Conservation (phyloP, 2,797 vertebrate genomes). For the Avahi laniger region DNA sequence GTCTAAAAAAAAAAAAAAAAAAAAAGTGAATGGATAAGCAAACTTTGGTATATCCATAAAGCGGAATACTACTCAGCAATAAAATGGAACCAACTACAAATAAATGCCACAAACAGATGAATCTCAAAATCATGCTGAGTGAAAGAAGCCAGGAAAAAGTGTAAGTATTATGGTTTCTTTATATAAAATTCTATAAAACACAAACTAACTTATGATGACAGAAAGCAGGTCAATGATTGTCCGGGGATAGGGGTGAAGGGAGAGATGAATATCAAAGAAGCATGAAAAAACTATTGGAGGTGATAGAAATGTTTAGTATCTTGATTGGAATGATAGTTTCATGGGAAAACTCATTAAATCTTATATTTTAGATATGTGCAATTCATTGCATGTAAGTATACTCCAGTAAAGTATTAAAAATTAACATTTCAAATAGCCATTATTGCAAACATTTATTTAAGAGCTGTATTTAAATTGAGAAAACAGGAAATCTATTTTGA, state of each 20-base stretch:
- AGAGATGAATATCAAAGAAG: background rate
- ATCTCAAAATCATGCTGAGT: background rate
- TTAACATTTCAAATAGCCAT: background rate
- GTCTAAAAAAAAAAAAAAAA: too few species aligned
- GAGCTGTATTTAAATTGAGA: background rate
- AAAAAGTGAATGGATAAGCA: background rate
- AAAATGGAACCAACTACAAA: background rate
- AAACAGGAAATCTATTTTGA: background rate
- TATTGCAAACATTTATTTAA: constrained; percentile 1
- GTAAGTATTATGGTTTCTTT: background rate
- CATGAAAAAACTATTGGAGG: background rate
- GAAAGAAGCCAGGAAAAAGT: background rate
- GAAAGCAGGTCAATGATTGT: background rate
- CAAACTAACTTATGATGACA: background rate
- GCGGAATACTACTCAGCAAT: background rate
- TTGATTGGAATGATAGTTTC: background rate
- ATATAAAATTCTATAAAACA: background rate
- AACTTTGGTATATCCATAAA: background rate
- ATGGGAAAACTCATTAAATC: background rate
- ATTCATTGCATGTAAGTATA: background rate
- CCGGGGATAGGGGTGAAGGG: background rate
- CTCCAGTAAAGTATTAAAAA: background rate
- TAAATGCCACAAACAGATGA: background rate
- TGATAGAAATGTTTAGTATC: background rate
- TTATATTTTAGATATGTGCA: background rate